These are phyloP conservation scores for Ectemnius cavifrons DNA, from an alignment of 2,888 invertebrate genomes.

Conservation along the genomic window DNA sequence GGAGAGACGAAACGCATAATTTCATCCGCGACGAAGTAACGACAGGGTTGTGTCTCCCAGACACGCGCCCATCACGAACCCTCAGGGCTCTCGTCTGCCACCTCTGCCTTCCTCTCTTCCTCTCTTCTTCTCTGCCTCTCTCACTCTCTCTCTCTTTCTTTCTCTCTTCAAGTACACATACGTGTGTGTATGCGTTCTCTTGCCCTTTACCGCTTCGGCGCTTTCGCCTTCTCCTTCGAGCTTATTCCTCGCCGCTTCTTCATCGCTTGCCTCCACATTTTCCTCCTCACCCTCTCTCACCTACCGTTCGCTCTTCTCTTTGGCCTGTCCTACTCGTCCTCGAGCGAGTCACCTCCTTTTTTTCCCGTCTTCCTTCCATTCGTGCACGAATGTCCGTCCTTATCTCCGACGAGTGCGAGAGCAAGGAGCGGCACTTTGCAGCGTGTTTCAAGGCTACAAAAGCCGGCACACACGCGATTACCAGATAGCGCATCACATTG, in stretches of 20 bases:
- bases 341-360: conserved; percentile 6
- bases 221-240: background rate
- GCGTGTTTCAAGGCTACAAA: conserved; percentile 69
- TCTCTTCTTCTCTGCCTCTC: background rate
- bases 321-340: conserved; percentile 20
- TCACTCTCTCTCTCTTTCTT: conserved; percentile 24
- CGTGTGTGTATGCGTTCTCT: background rate
- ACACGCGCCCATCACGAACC: conserved; percentile 39
- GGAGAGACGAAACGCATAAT: conserved; percentile 27
- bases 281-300: background rate
- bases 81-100: conserved; percentile 10
- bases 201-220: conserved; percentile 15
- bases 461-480: conserved; percentile 72
- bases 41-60: conserved; percentile 38
- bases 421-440: conserved; percentile 61
- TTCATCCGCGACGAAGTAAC: conserved; percentile 41
- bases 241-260: conserved; percentile 7
- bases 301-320: conserved; percentile 25
- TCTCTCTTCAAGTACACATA: background rate
- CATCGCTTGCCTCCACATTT: background rate
- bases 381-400: conserved; percentile 62
- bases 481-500: conserved; percentile 49
- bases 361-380: conserved; percentile 33
- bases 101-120: conserved; percentile 1
- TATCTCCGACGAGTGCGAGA: conserved; percentile 52